Conservation (phyloP, 2,797 vertebrate species). For the Tympanoctomys barrerae region DNA sequence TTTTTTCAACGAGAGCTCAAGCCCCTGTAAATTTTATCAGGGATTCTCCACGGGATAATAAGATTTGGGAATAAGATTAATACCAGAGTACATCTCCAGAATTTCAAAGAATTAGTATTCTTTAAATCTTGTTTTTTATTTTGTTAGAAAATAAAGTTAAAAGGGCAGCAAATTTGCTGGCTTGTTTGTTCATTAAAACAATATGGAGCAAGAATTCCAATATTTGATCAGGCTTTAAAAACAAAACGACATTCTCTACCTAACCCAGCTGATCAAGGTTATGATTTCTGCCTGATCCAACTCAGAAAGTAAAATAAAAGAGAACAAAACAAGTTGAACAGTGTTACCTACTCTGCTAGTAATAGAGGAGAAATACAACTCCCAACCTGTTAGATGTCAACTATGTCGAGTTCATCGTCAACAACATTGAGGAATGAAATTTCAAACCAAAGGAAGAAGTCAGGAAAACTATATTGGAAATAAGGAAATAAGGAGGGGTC, state of each 20-base stretch:
- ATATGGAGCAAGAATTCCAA: not conserved
- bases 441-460: not conserved
- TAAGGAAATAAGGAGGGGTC: not conserved
- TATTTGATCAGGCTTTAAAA: not conserved
- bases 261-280: not conserved
- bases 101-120: conserved; percentile 67
- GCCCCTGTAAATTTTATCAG: conserved; percentile 21
- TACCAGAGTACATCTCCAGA: not conserved
- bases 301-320: not conserved
- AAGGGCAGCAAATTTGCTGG: conserved; percentile 22
- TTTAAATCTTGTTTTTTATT: conserved; percentile 57
- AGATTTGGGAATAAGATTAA: conserved; percentile 70
- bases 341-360: not conserved
- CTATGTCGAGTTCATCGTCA: not conserved
- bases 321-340: not conserved
- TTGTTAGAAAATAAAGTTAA: conserved; percentile 68
- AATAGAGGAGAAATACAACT: not conserved
- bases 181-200: conserved; percentile 55
- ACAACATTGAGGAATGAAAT: not conserved
- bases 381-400: not conserved
- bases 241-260: not conserved
- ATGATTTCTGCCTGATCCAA: not conserved
- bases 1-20: conserved; percentile 51
- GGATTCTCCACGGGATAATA: conserved; percentile 72
- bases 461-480: not conserved